phyloP scores from a whole-genome alignment of 2,888 invertebrate genomes.

The Patella ulyssiponensis region DNA sequence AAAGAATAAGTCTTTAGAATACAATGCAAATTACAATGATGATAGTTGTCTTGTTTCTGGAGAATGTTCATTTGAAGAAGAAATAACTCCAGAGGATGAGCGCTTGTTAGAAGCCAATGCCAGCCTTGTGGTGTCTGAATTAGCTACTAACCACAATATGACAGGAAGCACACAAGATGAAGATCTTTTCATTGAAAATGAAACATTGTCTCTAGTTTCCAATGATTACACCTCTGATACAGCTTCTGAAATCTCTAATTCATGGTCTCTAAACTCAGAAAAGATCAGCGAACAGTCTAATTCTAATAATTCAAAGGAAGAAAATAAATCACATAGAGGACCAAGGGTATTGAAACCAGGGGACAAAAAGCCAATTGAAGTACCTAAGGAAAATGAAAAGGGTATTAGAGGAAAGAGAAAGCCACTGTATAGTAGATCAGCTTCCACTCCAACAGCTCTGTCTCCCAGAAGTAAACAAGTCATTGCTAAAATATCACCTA shows the following conservation, averaged over 20 bases:
- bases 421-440: slow-evolving; percentile 49
- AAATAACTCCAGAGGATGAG: slow-evolving; percentile 48
- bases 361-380: slow-evolving; percentile 36
- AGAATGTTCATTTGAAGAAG: slow-evolving; percentile 37
- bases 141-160: slow-evolving; percentile 69
- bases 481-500: slow-evolving; percentile 20
- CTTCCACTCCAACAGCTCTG: slow-evolving; percentile 31
- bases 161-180: slow-evolving; percentile 71
- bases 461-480: background rate
- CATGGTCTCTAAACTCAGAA: slow-evolving; percentile 63
- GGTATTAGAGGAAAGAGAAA: slow-evolving; percentile 56
- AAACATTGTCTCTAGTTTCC: slow-evolving; percentile 81
- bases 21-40: slow-evolving; percentile 37
- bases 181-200: slow-evolving; percentile 76
- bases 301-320: slow-evolving; percentile 50
- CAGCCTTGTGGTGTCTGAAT: slow-evolving; percentile 75
- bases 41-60: slow-evolving; percentile 24
- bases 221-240: slow-evolving; percentile 82
- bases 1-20: background rate
- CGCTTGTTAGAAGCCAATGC: slow-evolving; percentile 75
- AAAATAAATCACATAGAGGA: slow-evolving; percentile 41
- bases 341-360: slow-evolving; percentile 76
- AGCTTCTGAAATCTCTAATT: slow-evolving; percentile 61
- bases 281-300: slow-evolving; percentile 52
- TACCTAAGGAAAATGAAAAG: slow-evolving; percentile 33